Evolutionary conservation across 2,888 invertebrate genomes (phyloP), one percentile per base, ranked within the genome.

Genomic region (Aethes cnicana): DNA sequence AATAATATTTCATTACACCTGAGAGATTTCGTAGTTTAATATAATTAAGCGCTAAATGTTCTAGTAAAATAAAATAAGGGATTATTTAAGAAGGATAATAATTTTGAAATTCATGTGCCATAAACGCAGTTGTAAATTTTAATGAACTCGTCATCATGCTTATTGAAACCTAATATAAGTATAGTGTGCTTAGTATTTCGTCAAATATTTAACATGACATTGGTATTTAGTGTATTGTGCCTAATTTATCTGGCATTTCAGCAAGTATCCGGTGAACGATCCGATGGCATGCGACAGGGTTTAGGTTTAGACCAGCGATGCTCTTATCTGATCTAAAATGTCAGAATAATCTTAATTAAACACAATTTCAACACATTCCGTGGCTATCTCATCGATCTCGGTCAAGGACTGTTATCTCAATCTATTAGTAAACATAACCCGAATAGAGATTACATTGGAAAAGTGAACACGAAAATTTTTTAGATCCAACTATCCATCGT

Each of bases 391-490:
- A 5, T 21, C 11, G 39, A 52, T 46, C 26, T 18, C 26, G 52
- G 52, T 39, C 52, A 52, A 46, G 52, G 46, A 14, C 46, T 20
- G 25, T 48, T 41, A 44, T 46, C 44, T 46, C 32, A 16, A 8
- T 6, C 14, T 46, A 32, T 46, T 46, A 36, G 39, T 52, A 39
- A 32, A 52, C 44, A 46, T 36, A 17, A n/a, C 41, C 41, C 23
- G 30, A 37, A 49, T 35, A 7, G 11, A 9, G 32, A n/a, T 33
- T 16, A n/a, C n/a, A n/a, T n/a, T n/a, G n/a, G n/a, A n/a, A n/a
- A n/a, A n/a, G n/a, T n/a, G n/a, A n/a, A n/a, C n/a, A n/a, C n/a
- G n/a, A n/a, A n/a, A n/a, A n/a, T n/a, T n/a, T n/a, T n/a, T n/a
- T n/a, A n/a, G n/a, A n/a, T n/a, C n/a, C n/a, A n/a, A n/a, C n/a